Percentiles rank a stretch among this genome's conserved stretches.
Evolutionary conservation across 1,140 invertebrate genomes (phyloP).

Genomic region (Pseudachorutes palmiensis): DNA sequence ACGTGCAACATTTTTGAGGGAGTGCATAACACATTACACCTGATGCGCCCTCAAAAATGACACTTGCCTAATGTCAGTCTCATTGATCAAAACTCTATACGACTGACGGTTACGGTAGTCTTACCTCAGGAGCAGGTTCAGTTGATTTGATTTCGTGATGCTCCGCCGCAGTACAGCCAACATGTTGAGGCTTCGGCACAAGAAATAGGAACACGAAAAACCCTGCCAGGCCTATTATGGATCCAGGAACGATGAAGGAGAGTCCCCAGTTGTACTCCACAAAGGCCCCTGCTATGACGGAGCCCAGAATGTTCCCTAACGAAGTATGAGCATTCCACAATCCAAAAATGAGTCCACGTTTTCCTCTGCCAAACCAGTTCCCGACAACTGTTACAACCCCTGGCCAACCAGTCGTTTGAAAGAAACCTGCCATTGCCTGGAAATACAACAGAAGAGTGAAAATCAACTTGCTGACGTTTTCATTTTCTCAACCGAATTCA

Average conservation of each 20-base stretch:
- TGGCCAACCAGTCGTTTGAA: slow-evolving; percentile 87
- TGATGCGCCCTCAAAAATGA: too few species aligned
- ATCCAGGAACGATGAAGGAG: slow-evolving; percentile 85
- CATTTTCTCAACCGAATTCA: neutral
- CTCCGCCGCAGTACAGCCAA: slow-evolving; percentile 52
- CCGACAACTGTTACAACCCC: slow-evolving; percentile 86
- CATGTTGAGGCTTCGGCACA: slow-evolving; percentile 64
- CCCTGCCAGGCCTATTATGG: slow-evolving; percentile 67
- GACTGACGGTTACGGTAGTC: neutral
- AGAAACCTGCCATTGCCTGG: slow-evolving; percentile 68
- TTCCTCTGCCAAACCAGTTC: slow-evolving; percentile 91
- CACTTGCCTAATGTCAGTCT: too few species aligned
- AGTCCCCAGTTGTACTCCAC: slow-evolving; percentile 74
- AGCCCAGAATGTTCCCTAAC: slow-evolving; percentile 87
- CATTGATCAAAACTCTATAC: too few species aligned
- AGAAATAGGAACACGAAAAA: slow-evolving; percentile 80
- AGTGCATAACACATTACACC: too few species aligned
- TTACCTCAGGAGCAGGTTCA: neutral
- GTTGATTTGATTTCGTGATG: slow-evolving; percentile 36
- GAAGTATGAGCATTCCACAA: slow-evolving; percentile 94
- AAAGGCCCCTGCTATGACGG: slow-evolving; percentile 71
- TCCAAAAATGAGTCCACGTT: slow-evolving; percentile 83
- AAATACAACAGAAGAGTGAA: slow-evolving; percentile 28
- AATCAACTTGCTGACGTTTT: neutral
- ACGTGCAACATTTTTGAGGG: too few species aligned